A percentile compares a stretch with the other conserved stretches of the same genome.
phyloP scores from a whole-genome alignment of 2,113 vertebrate species.

The Synchiropus splendidus region DNA sequence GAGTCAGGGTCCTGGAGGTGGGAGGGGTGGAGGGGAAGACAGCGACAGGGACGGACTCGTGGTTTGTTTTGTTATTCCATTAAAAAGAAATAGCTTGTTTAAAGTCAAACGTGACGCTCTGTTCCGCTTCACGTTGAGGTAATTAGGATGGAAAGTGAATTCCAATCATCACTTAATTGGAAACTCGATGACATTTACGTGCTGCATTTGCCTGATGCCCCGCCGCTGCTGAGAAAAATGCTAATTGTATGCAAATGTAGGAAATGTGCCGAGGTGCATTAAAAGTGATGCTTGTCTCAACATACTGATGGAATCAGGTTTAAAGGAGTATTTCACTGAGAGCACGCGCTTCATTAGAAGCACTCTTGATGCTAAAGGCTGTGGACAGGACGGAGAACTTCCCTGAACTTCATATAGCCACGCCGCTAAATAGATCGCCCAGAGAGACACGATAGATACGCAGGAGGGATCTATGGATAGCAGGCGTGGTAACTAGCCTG shows the following conservation, averaged over 20 bases:
- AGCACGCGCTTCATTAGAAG: too few relatives aligned
- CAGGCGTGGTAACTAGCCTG: too few relatives aligned
- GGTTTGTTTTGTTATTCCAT: slow-evolving; percentile 16
- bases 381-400: too few relatives aligned
- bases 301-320: slow-evolving; percentile 6
- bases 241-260: slow-evolving; percentile 32
- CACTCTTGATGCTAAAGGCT: background rate
- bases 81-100: slow-evolving; percentile 25
- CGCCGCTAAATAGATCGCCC: too few relatives aligned
- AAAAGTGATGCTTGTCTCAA: slow-evolving; percentile 9
- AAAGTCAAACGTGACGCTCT: slow-evolving; percentile 17
- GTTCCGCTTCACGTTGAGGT: slow-evolving; percentile 27
- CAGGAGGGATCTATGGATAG: too few relatives aligned
- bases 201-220: slow-evolving; percentile 14
- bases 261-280: slow-evolving; percentile 19
- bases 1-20: slow-evolving; percentile 10
- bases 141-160: slow-evolving; percentile 30
- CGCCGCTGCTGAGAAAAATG: slow-evolving; percentile 13
- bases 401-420: too few relatives aligned
- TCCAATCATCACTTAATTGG: slow-evolving; percentile 23
- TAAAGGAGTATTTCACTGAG: slow-evolving; percentile 5
- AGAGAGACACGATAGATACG: too few relatives aligned
- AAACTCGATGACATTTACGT: slow-evolving; percentile 31
- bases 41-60: slow-evolving; percentile 10
- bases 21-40: too few relatives aligned